Conservation (phyloP, 2,888 invertebrate genomes). For the Anthophora plumipes region DNA sequence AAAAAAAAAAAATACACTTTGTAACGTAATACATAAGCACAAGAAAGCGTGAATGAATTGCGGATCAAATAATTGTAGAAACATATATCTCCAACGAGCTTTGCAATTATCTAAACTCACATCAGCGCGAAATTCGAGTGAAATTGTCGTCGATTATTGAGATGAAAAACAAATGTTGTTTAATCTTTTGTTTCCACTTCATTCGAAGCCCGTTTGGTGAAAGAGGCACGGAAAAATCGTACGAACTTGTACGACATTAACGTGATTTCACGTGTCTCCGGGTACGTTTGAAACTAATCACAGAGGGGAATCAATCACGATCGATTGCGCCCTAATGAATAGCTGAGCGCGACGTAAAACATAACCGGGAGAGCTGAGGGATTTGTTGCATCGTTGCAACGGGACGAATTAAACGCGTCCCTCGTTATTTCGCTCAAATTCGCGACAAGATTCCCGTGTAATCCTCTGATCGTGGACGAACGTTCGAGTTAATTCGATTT, state of each 20-base stretch:
- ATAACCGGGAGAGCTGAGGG: constrained; percentile 16
- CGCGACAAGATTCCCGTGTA: constrained; percentile 30
- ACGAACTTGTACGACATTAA: background rate
- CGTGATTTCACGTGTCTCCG: constrained; percentile 8
- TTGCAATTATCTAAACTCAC: too few species aligned
- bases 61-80: too few species aligned
- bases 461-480: background rate
- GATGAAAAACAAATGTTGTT: too few species aligned
- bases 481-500: constrained; percentile 9
- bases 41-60: too few species aligned
- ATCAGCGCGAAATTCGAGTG: too few species aligned
- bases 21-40: too few species aligned
- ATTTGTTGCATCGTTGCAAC: constrained; percentile 11
- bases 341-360: background rate
- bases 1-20: too few species aligned
- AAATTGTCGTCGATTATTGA: too few species aligned
- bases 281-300: background rate
- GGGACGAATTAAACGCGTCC: constrained; percentile 24
- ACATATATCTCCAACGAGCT: too few species aligned
- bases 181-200: too few species aligned
- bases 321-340: constrained; percentile 23
- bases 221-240: too few species aligned
- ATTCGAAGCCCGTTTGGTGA: too few species aligned
- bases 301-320: constrained; percentile 13
- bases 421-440: constrained; percentile 26